These are phyloP conservation scores for Tipula unca DNA, from an alignment of 2,888 invertebrate species.

Conservation along the genomic window DNA sequence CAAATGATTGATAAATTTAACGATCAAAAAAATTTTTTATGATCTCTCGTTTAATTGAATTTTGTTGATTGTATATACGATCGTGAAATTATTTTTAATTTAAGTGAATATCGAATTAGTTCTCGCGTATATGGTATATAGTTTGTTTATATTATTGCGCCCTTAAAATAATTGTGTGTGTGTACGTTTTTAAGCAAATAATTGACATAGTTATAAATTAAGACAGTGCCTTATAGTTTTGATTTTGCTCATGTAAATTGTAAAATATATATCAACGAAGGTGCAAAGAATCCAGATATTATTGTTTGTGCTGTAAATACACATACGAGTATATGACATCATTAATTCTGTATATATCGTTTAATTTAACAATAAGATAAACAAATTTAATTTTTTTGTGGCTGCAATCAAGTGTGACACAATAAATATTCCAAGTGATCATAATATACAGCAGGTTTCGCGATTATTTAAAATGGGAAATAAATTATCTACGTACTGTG, in stretches of 20 bases:
- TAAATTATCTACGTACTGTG: neutral
- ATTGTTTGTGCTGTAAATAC: neutral
- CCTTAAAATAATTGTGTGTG: neutral
- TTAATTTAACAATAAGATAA: neutral
- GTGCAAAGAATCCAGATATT: neutral
- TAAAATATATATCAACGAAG: neutral
- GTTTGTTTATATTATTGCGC: neutral
- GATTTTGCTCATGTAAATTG: neutral
- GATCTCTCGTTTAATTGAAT: neutral
- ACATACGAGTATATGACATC: neutral
- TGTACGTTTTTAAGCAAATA: neutral
- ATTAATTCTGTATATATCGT: neutral
- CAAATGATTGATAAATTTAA: neutral
- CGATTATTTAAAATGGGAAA: constrained; percentile 14
- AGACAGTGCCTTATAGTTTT: neutral
- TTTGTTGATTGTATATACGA: neutral
- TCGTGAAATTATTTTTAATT: neutral
- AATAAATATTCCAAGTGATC: neutral
- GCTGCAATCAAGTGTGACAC: neutral
- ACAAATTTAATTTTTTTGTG: neutral
- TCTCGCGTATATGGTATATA: neutral
- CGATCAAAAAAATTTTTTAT: neutral
- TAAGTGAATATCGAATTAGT: neutral
- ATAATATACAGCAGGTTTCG: neutral
- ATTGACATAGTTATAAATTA: neutral